These are phyloP conservation scores for Sebastes miniatus DNA, from an alignment of 2,797 vertebrate genomes.

Conservation along the genomic window DNA sequence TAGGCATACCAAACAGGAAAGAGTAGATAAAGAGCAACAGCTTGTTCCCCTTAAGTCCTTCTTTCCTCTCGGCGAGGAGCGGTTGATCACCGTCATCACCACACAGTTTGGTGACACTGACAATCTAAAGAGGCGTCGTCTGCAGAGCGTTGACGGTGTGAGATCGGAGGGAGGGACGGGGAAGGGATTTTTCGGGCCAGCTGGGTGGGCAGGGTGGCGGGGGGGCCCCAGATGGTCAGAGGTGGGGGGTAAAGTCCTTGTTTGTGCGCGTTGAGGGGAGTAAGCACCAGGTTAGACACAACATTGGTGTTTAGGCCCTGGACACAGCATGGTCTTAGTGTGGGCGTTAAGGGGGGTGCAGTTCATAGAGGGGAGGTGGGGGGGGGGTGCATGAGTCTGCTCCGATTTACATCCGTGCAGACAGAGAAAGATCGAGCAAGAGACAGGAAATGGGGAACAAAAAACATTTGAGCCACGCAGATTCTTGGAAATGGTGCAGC, in stretches of 20 bases:
- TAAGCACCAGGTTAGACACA: constrained; percentile 78
- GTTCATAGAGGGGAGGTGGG: neutral
- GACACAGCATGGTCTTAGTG: constrained; percentile 49
- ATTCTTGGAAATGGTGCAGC: constrained; percentile 11
- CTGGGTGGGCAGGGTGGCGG: constrained; percentile 47
- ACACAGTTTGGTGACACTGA: constrained; percentile 34
- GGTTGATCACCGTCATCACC: constrained; percentile 29
- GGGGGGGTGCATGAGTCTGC: constrained; percentile 32
- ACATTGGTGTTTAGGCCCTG: constrained; percentile 64
- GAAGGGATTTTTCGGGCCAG: constrained; percentile 53
- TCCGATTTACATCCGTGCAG: constrained; percentile 11
- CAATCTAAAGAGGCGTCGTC: constrained; percentile 18
- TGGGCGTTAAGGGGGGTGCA: constrained; percentile 21
- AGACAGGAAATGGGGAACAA: constrained; percentile 25
- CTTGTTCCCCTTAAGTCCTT: constrained; percentile 47
- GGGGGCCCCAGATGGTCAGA: constrained; percentile 76
- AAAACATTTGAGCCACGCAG: neutral
- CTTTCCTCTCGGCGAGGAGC: constrained; percentile 35
- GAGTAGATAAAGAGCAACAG: constrained; percentile 45
- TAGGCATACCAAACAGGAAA: constrained; percentile 62
- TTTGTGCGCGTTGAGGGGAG: constrained; percentile 70
- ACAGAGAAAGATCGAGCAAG: neutral
- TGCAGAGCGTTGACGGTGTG: constrained; percentile 5
- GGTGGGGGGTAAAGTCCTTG: constrained; percentile 72
- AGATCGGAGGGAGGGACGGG: neutral